phyloP scores from a whole-genome alignment of 2,113 vertebrate species.

The Brachirus orientalis region DNA sequence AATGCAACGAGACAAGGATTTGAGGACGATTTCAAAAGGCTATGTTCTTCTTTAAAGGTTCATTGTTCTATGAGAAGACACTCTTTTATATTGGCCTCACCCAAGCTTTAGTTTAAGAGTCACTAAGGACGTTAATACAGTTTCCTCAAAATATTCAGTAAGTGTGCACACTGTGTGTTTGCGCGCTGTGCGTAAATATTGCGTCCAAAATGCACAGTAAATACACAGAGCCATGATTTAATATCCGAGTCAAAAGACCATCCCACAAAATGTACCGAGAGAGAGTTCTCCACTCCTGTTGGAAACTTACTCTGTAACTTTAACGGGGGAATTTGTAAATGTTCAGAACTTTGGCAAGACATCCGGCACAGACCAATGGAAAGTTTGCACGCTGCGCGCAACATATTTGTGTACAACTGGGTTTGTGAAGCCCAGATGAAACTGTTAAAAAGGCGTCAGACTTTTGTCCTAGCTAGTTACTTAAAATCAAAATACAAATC shows the following conservation, averaged over 20 bases:
- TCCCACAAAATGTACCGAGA: constrained; percentile 3
- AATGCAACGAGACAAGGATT: constrained; percentile 33
- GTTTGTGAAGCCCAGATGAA: background rate
- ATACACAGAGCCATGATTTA: constrained; percentile 15
- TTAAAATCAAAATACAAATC: background rate
- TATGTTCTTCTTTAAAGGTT: background rate
- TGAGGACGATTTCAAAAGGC: background rate
- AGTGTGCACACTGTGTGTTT: constrained; percentile 6
- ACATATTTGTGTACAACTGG: constrained; percentile 16
- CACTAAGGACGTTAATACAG: background rate
- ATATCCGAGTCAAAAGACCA: constrained; percentile 17
- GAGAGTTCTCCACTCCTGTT: background rate
- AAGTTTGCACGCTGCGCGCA: constrained; percentile 35
- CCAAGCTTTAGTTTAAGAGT: background rate
- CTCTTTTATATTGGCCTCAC: background rate
- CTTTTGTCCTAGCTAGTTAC: background rate
- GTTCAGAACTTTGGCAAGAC: constrained; percentile 16
- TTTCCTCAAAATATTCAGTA: constrained; percentile 30
- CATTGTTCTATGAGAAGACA: too few species aligned
- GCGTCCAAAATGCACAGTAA: background rate
- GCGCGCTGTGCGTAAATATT: constrained; percentile 50
- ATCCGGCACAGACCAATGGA: constrained; percentile 22
- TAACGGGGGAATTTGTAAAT: constrained; percentile 21
- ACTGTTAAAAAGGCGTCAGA: background rate
- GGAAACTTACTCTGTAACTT: constrained; percentile 17